Base-by-base conservation (phyloP, 2,797 vertebrate genomes). In the Oryzias sinensis region DNA sequence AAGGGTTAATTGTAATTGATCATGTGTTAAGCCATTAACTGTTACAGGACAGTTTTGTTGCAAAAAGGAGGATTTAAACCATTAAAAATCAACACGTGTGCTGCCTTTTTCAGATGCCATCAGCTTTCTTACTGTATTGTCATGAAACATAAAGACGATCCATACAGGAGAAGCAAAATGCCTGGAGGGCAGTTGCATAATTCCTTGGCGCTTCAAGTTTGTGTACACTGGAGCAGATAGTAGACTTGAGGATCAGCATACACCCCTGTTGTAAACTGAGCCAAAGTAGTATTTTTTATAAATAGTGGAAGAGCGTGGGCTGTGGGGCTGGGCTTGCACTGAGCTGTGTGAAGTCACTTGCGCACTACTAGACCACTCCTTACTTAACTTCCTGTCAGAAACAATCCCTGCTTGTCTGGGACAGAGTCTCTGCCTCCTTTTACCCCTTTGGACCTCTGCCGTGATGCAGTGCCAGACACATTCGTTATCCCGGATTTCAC, bases 321-420 rank as follows among this genome's bases (percentile, higher is more conserved):
- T 24, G 84, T 46, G 53, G 85, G 82, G 86, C 81, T 76, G 84
- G 82, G 89, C 87, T 68, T 59, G 33, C 45, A 67, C 60, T 46
- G 56, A 62, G 83, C 73, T 79, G 72, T 3, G 77, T 92, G 90
- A 92, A 90, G 90, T 89, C 77, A 86, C 80, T 76, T 44, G 68
- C 72, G 82, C 44, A 68, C 82, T 83, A 65, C 76, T 69, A 83
- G 77, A 83, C 90, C 91, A 83, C 92, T 91, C 92, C 92, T 89
- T 90, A 68, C 77, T 79, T 59, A 66, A 82, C 90, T 90, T 93
- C 90, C 92, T 92, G 89, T 91, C 74, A 65, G 75, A 90, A 92
- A 93, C 89, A 89, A 88, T 88, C 84, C 73, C 56, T 72, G 70
- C 82, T 85, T 89, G 92, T 93, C 79, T 86, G 70, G 84, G 86